Conservation (phyloP, 2,888 invertebrate genomes). For the Eupithecia abbreviata region DNA sequence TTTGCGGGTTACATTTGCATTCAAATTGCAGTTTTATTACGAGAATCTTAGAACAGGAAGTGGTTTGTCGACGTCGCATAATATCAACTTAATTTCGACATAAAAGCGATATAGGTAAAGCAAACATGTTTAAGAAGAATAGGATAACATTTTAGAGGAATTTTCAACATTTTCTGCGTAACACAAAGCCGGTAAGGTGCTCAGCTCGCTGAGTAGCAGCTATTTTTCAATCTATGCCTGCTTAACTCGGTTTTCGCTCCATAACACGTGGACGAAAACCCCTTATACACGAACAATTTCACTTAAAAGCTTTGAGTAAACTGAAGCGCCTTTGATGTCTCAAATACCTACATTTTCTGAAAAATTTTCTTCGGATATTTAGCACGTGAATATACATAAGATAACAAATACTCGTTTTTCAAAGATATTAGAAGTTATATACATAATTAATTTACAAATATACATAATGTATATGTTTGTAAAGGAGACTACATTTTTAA, state of each 20-base stretch:
- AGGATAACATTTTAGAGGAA: not conserved
- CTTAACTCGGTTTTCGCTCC: conserved; percentile 37
- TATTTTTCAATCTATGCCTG: conserved; percentile 20
- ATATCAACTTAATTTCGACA: not conserved
- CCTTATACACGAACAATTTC: conserved; percentile 49
- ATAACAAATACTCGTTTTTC: too few relatives aligned
- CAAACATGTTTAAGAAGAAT: not conserved
- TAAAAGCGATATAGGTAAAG: not conserved
- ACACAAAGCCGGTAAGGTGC: conserved; percentile 26
- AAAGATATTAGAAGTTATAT: too few relatives aligned
- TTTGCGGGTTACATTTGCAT: conserved; percentile 26
- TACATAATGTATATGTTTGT: not conserved
- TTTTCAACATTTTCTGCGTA: conserved; percentile 12
- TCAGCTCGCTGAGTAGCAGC: not conserved
- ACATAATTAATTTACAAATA: too few relatives aligned
- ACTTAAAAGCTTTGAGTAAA: conserved; percentile 41
- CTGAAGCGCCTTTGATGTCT: conserved; percentile 33
- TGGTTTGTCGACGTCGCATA: conserved; percentile 6
- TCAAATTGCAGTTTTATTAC: conserved; percentile 14
- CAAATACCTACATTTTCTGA: conserved; percentile 15
- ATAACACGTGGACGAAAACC: conserved; percentile 49
- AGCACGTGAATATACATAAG: not conserved
- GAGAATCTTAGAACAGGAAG: conserved; percentile 17
- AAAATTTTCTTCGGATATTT: not conserved
- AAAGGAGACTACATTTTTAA: not conserved